Conservation (phyloP, 30 jellyfish, hydroid and myxozoan species). For the Hydra vulgaris region DNA sequence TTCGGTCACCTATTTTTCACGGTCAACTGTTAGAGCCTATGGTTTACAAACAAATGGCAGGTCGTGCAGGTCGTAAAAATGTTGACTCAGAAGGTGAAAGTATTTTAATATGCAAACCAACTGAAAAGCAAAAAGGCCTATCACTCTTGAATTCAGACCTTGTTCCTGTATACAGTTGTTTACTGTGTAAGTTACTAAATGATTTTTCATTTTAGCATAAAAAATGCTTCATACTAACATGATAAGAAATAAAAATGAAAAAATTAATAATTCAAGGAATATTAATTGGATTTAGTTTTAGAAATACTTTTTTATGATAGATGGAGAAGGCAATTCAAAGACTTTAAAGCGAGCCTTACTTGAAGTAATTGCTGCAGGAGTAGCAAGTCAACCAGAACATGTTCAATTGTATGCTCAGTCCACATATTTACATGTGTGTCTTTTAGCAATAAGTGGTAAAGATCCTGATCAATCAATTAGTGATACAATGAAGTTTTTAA, state of each 20-base stretch:
- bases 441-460: conserved; percentile 23
- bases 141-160: conserved; percentile 43
- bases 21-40: conserved; percentile 60
- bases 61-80: conserved; percentile 97
- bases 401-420: conserved; percentile 65
- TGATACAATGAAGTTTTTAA: conserved; percentile 47
- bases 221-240: no score
- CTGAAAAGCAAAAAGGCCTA: conserved; percentile 60
- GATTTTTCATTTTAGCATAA: not conserved
- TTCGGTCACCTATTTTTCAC: conserved; percentile 87
- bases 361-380: conserved; percentile 81
- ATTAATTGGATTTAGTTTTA: not conserved
- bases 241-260: not conserved
- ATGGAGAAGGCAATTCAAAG: conserved; percentile 9
- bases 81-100: conserved; percentile 84
- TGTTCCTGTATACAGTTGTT: conserved; percentile 86
- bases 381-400: conserved; percentile 62
- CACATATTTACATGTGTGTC: conserved; percentile 70
- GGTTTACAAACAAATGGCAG: conserved; percentile 94
- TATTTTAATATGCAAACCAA: conserved; percentile 65
- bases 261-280: no score
- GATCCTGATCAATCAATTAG: conserved; percentile 41
- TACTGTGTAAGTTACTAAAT: conserved; percentile 41
- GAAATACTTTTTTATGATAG: not conserved
- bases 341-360: conserved; percentile 81